Percentiles rank a stretch among this genome's conserved stretches.
Evolutionary conservation across 2,888 invertebrate species (phyloP).

Genomic region (Aplocera efformata): DNA sequence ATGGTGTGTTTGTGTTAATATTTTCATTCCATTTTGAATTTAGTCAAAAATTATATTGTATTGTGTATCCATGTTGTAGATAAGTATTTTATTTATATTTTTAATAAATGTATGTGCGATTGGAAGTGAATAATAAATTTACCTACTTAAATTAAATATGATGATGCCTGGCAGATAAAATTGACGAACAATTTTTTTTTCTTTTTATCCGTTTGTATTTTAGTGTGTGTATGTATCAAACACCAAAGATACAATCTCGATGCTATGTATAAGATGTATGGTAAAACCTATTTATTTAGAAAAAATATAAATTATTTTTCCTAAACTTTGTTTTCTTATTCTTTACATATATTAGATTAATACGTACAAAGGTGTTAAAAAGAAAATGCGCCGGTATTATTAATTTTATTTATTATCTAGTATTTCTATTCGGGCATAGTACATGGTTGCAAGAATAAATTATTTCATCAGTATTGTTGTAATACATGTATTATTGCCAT

Average conservation of each 20-base stretch:
- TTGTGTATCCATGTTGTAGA: too few relatives aligned
- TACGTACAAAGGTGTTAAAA: conserved; percentile 30
- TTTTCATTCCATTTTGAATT: conserved; percentile 20
- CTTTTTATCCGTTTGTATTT: too few relatives aligned
- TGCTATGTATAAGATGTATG: conserved; percentile 11
- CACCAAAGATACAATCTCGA: conserved; percentile 32
- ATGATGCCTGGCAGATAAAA: too few relatives aligned
- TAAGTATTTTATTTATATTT: too few relatives aligned
- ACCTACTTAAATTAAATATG: too few relatives aligned
- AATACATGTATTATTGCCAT: conserved; percentile 52
- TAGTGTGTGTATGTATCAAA: conserved; percentile 19
- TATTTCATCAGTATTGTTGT: conserved; percentile 55
- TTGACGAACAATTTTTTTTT: too few relatives aligned
- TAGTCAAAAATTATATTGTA: conserved; percentile 1
- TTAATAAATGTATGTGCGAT: too few relatives aligned
- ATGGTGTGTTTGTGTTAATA: not conserved
- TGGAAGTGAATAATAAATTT: not conserved
- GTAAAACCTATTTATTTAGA: conserved; percentile 15
- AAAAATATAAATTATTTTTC: conserved; percentile 29
- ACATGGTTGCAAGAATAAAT: conserved; percentile 74
- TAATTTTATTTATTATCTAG: conserved; percentile 79
- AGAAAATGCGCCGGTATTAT: conserved; percentile 51
- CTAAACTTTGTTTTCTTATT: conserved; percentile 16
- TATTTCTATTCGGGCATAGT: conserved; percentile 76
- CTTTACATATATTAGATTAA: too few relatives aligned